phyloP scores from a whole-genome alignment of 1,140 invertebrate species.

The Zaprionus lachaisei region DNA sequence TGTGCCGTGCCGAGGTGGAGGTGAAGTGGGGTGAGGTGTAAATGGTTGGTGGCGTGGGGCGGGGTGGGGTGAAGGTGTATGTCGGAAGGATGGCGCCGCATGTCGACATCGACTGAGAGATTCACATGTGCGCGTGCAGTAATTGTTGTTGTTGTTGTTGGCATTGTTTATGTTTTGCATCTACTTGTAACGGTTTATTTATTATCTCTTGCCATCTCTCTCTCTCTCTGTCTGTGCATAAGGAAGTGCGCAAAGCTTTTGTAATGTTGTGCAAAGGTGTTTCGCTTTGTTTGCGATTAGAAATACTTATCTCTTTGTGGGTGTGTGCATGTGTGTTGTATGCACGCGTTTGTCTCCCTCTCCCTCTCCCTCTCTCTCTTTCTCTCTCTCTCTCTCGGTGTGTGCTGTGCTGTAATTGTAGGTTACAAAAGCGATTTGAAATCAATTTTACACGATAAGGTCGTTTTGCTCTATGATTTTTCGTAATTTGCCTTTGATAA shows the following conservation, averaged over 20 bases:
- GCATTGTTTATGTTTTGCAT: slow-evolving; percentile 59
- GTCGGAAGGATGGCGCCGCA: slow-evolving; percentile 43
- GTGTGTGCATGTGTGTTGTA: slow-evolving; percentile 15
- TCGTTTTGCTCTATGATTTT: slow-evolving; percentile 78
- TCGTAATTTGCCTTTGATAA: slow-evolving; percentile 79
- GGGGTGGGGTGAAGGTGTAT: slow-evolving; percentile 2
- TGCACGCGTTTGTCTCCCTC: slow-evolving; percentile 44
- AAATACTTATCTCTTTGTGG: slow-evolving; percentile 29
- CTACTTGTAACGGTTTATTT: slow-evolving; percentile 61
- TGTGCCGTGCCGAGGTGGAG: slow-evolving; percentile 17
- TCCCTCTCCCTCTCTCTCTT: background rate
- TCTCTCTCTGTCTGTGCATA: slow-evolving; percentile 34
- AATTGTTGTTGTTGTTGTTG: slow-evolving; percentile 39
- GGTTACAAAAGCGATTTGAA: slow-evolving; percentile 77
- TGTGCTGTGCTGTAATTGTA: slow-evolving; percentile 56
- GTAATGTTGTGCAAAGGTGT: slow-evolving; percentile 66
- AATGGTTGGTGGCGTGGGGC: background rate
- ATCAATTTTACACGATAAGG: slow-evolving; percentile 76
- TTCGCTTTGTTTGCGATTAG: slow-evolving; percentile 62
- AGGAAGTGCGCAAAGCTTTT: slow-evolving; percentile 68
- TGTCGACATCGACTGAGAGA: slow-evolving; percentile 34
- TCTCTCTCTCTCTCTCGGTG: slow-evolving; percentile 16
- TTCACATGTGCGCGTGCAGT: slow-evolving; percentile 34
- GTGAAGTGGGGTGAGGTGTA: background rate
- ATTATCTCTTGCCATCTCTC: slow-evolving; percentile 3